Conservation (phyloP, 53 echinoderm and acorn worm species). For the Paracentrotus lividus region DNA sequence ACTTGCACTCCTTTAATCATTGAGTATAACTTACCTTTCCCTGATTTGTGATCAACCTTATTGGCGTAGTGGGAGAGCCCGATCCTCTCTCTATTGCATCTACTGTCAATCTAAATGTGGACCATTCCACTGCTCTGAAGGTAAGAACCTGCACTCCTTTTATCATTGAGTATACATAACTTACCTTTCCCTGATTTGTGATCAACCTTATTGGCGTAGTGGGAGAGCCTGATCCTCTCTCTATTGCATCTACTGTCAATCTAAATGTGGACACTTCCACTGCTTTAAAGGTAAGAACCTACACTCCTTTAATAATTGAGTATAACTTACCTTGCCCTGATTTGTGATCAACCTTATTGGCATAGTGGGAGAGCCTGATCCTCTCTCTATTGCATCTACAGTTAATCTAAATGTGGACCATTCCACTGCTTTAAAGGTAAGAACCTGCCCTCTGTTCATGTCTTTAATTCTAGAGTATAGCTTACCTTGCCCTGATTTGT, state of each 20-base stretch:
- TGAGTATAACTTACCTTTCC: constrained; percentile 74
- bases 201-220: constrained; percentile 96
- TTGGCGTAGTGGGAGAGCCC: constrained; percentile 84
- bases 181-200: constrained; percentile 96
- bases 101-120: constrained; percentile 83
- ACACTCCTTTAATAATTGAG: constrained; percentile 81
- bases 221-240: constrained; percentile 74
- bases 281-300: constrained; percentile 81
- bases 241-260: constrained; percentile 89
- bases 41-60: constrained; percentile 96
- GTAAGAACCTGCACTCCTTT: constrained; percentile 89
- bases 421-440: constrained; percentile 90
- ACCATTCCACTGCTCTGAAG: constrained; percentile 98
- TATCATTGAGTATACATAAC: neutral
- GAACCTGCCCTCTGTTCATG: constrained; percentile 83
- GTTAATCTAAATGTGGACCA: constrained; percentile 91
- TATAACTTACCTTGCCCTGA: constrained; percentile 85
- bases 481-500: constrained; percentile 94
- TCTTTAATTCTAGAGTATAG: neutral
- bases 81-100: constrained; percentile 77
- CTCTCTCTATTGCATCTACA: constrained; percentile 87
- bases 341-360: constrained; percentile 97
- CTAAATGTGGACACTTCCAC: constrained; percentile 91
- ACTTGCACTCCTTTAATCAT: constrained; percentile 59
- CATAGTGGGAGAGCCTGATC: constrained; percentile 79